Evolutionary conservation across 2,888 invertebrate species (phyloP).

Genomic region (Strigamia transsilvanica): DNA sequence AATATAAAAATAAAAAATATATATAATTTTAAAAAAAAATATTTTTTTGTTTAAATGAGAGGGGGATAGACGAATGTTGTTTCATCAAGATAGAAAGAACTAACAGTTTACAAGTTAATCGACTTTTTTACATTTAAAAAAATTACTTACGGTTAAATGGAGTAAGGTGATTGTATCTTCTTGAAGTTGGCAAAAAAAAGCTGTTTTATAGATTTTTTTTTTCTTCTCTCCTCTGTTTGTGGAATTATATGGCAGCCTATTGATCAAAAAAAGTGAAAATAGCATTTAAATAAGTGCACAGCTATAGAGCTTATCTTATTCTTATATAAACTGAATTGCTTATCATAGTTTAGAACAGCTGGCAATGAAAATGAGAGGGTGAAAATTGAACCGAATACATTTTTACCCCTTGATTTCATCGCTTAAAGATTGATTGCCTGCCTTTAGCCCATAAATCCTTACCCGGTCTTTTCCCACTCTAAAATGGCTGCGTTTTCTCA

Average conservation of each 20-base stretch:
- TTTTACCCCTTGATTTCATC: slow-evolving; percentile 35
- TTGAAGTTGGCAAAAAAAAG: neutral
- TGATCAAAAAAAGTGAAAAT: neutral
- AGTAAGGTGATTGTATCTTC: too few relatives aligned
- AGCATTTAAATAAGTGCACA: neutral
- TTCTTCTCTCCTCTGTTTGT: neutral
- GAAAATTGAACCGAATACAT: slow-evolving; percentile 28
- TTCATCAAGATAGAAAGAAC: too few relatives aligned
- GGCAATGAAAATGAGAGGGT: neutral
- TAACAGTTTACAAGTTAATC: too few relatives aligned
- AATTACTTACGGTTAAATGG: neutral
- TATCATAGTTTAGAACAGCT: slow-evolving; percentile 23
- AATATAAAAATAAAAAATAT: neutral
- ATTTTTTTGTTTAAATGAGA: neutral
- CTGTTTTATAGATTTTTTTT: neutral
- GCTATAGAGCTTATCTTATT: slow-evolving; percentile 11
- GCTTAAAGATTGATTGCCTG: slow-evolving; percentile 23
- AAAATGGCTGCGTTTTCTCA: slow-evolving; percentile 3
- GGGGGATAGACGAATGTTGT: too few relatives aligned
- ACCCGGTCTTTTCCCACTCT: neutral
- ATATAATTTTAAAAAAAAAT: neutral
- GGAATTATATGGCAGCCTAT: neutral
- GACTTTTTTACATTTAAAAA: neutral
- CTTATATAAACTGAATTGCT: slow-evolving; percentile 22
- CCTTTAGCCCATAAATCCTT: slow-evolving; percentile 23